phyloP scores from a whole-genome alignment of 1,140 invertebrate species.

The Habropoda laboriosa region DNA sequence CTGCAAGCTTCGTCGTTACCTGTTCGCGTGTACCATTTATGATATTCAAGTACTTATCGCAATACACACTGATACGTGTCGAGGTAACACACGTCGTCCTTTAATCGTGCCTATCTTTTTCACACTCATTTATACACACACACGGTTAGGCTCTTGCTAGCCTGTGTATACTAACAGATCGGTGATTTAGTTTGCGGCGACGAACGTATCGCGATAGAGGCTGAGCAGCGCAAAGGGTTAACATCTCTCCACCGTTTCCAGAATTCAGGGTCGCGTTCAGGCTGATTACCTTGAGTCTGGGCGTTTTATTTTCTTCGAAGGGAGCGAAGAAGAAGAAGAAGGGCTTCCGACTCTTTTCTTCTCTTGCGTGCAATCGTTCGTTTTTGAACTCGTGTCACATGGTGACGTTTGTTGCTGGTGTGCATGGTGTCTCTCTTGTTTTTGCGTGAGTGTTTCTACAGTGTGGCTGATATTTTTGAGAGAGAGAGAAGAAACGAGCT shows the following conservation, averaged over 20 bases:
- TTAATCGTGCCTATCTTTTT: background rate
- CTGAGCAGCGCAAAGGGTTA: conserved; percentile 30
- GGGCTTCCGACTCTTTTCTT: conserved; percentile 62
- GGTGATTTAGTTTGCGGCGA: background rate
- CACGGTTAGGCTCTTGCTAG: background rate
- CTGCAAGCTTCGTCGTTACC: background rate
- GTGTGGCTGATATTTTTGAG: conserved; percentile 12
- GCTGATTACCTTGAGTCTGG: conserved; percentile 6
- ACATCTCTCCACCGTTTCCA: background rate
- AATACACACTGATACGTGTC: background rate
- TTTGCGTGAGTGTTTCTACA: background rate
- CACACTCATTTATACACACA: background rate
- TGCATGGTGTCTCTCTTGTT: background rate
- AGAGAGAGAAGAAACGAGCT: background rate
- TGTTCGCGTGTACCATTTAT: background rate
- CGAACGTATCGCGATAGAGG: no score
- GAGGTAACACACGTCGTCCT: background rate
- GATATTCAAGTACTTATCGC: conserved; percentile 30
- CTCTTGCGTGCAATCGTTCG: conserved; percentile 3
- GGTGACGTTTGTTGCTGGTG: background rate
- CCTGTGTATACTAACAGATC: background rate
- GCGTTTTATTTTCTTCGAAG: no score
- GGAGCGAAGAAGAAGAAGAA: conserved; percentile 23
- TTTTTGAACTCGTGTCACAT: background rate
- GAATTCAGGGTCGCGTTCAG: background rate